phyloP scores from a whole-genome alignment of 2,113 vertebrate species.

The Ramphastos sulfuratus region DNA sequence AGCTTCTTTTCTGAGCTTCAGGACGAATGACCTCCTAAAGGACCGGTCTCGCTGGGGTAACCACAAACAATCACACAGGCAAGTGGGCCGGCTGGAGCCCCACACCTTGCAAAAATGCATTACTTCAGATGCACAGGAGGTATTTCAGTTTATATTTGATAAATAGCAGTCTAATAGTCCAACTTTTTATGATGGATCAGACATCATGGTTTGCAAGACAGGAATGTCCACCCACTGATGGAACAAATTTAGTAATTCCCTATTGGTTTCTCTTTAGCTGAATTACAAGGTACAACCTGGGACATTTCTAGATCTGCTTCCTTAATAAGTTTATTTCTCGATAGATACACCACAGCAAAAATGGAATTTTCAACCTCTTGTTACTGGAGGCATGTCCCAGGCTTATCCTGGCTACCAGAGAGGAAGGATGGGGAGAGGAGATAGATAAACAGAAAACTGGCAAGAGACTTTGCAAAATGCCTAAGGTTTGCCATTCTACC shows the following conservation, averaged over 20 bases:
- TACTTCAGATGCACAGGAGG: background rate
- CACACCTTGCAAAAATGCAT: background rate
- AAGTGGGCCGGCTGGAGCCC: background rate
- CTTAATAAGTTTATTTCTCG: background rate
- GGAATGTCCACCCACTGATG: constrained; percentile 45
- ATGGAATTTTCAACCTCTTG: background rate
- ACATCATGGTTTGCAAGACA: constrained; percentile 14
- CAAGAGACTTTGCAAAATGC: background rate
- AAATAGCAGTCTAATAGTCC: background rate
- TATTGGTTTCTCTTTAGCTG: background rate
- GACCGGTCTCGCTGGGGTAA: background rate
- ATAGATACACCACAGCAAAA: background rate
- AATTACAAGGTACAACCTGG: background rate
- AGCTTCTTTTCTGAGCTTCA: background rate
- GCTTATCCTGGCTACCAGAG: background rate
- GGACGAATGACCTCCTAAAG: background rate
- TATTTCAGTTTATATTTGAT: background rate
- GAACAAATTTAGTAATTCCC: constrained; percentile 50
- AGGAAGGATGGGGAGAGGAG: background rate
- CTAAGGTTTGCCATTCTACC: background rate
- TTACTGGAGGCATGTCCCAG: background rate
- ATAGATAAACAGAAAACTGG: background rate
- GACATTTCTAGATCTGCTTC: constrained; percentile 1
- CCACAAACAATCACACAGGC: accelerated
- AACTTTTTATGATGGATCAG: background rate